These are phyloP conservation scores for Aphis gossypii DNA, from an alignment of 1,140 invertebrate species.

Conservation along the genomic window DNA sequence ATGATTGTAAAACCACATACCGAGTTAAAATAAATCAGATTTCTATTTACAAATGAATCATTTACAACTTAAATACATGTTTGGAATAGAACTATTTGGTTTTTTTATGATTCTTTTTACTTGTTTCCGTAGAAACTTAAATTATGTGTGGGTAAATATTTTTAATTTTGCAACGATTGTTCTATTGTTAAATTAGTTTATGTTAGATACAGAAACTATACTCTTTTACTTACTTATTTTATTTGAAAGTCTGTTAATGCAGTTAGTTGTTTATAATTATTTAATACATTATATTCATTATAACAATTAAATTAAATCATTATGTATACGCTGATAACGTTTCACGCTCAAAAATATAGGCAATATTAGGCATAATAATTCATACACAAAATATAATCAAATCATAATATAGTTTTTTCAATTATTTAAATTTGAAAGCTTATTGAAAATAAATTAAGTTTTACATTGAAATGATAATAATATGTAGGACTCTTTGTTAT, in stretches of 20 bases:
- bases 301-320: too few species aligned
- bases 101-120: background rate
- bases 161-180: too few species aligned
- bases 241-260: background rate
- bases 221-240: background rate
- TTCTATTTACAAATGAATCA: background rate
- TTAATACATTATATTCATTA: too few species aligned
- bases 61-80: background rate
- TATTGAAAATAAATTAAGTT: background rate
- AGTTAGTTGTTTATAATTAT: too few species aligned
- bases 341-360: too few species aligned
- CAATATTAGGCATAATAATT: too few species aligned
- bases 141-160: too few species aligned
- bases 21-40: background rate
- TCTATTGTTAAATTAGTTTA: background rate
- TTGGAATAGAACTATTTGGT: background rate
- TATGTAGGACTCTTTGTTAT: background rate
- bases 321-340: too few species aligned
- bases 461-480: background rate
- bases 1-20: background rate
- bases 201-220: background rate
- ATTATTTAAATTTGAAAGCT: background rate
- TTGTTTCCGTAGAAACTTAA: background rate
- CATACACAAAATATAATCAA: background rate
- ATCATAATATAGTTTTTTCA: background rate